Base-by-base conservation (phyloP, 1,140 invertebrate genomes). In the Bombus turneri region DNA sequence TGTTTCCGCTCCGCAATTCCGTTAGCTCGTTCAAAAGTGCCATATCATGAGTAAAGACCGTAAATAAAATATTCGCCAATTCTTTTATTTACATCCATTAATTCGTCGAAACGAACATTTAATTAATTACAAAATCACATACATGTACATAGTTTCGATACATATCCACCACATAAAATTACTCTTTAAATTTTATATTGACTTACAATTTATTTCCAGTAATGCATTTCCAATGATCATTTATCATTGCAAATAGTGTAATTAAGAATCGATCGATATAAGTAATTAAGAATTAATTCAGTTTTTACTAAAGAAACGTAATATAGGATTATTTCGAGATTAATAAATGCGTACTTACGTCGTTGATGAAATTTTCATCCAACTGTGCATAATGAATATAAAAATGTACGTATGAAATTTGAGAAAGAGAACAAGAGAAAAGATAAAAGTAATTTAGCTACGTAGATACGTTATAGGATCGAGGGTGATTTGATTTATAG, bases 401-500 rank as follows among this genome's bases (percentile, higher is more conserved):
- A 28, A 59, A 28, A 59, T 8, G 1, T 59, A 59, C 57, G 57
- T 59, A 25, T n/a, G 12, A 62, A n/a, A 62, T n/a, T n/a, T n/a
- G 64, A 66, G 5, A 66, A 15, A 66, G 13, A 66, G 31, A 66
- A 66, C 2, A 8, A 22, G 5, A 66, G 47, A 22, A 53, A 53
- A 0, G 18, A 22, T 53, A 53, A 22, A 53, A 22, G 18, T 22
- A 53, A 53, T 53, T 53, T 0, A 8, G 47, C 47, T 8, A 22
- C 47, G 31, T 34, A 18, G 31, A 34, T n/a, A 34, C n/a, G n/a
- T 2, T 66, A 13, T 5, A 43, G n/a, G 25, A 34, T 25, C 64
- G 59, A 31, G 37, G 15, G 34, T 72, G 53, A 83, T 87, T 87
- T 76, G 43, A 2, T 86, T 87, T 71, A 15, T 47, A 90, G 89